These are phyloP conservation scores for Paramormyrops hopkinsi DNA, from an alignment of 2,797 vertebrate species.

Conservation along the genomic window DNA sequence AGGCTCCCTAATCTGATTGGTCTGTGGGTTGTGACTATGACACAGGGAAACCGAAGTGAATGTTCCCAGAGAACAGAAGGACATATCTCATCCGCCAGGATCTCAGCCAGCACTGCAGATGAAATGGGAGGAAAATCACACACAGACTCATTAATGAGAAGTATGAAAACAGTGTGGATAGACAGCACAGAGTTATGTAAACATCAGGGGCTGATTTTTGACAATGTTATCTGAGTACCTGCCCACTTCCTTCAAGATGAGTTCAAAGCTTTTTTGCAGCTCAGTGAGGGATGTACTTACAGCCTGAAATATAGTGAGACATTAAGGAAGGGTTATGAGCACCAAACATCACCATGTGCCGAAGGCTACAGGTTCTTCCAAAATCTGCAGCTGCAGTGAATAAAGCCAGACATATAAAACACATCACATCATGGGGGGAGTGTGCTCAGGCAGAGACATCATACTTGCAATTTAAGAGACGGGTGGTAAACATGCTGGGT, in stretches of 20 bases:
- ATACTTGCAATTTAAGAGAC: neutral
- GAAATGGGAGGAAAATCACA: neutral
- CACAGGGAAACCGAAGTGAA: neutral
- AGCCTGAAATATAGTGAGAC: slow-evolving; percentile 24
- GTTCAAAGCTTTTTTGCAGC: slow-evolving; percentile 27
- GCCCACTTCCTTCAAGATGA: neutral
- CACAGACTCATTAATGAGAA: slow-evolving; percentile 1
- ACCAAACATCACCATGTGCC: neutral
- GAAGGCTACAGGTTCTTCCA: slow-evolving; percentile 1
- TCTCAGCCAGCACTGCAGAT: neutral
- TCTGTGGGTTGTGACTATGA: slow-evolving; percentile 31
- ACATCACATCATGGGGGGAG: neutral
- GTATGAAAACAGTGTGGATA: slow-evolving; percentile 6
- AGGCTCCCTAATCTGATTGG: slow-evolving; percentile 41
- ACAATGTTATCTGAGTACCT: slow-evolving; percentile 11
- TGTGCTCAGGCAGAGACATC: neutral
- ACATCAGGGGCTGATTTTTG: slow-evolving; percentile 20
- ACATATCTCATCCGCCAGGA: neutral
- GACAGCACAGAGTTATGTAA: neutral
- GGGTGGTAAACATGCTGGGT: neutral
- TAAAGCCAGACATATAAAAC: slow-evolving; percentile 23
- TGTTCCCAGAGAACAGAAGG: neutral
- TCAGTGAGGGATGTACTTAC: neutral
- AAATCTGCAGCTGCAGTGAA: slow-evolving; percentile 37
- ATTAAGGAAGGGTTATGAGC: slow-evolving; percentile 26